Evolutionary conservation across 2,113 vertebrate genomes (phyloP), one percentile per base, ranked within the genome.

Genomic region (Phylloscopus trochiloides): DNA sequence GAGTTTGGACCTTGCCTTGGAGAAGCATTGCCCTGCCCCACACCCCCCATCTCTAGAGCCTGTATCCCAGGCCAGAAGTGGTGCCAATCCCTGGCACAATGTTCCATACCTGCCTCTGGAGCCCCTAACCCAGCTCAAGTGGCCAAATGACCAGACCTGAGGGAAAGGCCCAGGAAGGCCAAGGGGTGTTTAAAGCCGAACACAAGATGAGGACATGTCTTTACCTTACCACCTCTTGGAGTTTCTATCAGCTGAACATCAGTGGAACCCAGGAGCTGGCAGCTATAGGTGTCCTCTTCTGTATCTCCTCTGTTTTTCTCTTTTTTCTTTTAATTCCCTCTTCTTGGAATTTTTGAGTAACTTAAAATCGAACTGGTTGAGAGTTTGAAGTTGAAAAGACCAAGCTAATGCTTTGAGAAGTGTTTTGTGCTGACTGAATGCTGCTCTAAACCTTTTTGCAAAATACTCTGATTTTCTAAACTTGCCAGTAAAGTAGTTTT

Each of bases 121-220:
- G 21, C 11, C 17, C 45, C 38, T 48, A 26, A 14, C 7, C 21
- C 45, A 68, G 21, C 21, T 59, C 17, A 3, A 36, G 72, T 18
- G 28, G 21, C 32, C 83, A 68, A 50, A 43, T 31, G 25, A 43
- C 11, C 21, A 36, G 8, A 17, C 3, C 21, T 32, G 8, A 21
- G 11, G 7, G 5, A 32, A 36, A 14, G 3, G 9, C 7, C 3
- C n/a, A 31, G 36, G 17, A 67, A 51, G 21, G 21, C 26, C 61
- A 36, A 50, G 36, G 3, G 2, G 2, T 59, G 17, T 51, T 68
- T 43, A 22, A 59, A 17, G 28, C 5, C 4, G 8, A 20, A 19
- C 6, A 14, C 0, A 1, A 17, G 32, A 6, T 1, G 0, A 62
- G 4, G 2, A 38, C 2, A 20, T 21, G 7, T 52, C 31, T 34